Evolutionary conservation across 2,888 invertebrate species (phyloP).

Genomic region (Eupsilia transversa): DNA sequence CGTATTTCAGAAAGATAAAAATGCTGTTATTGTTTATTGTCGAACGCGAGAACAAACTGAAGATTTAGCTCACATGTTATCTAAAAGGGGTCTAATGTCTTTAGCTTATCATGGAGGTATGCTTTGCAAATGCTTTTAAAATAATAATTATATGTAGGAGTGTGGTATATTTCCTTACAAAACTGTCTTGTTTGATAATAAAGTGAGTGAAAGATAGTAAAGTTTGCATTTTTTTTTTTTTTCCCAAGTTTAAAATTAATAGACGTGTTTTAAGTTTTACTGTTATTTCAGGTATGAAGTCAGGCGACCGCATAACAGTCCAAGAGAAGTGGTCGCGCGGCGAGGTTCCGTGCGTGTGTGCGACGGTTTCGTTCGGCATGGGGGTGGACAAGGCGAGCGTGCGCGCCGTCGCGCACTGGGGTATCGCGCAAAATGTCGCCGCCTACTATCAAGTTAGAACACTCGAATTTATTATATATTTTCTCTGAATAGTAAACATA

Average conservation of each 20-base stretch:
- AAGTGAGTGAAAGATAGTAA: neutral
- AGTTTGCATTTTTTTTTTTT: neutral
- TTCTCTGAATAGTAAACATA: neutral
- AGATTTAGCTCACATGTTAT: slow-evolving; percentile 94
- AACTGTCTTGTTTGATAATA: neutral
- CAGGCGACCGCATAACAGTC: slow-evolving; percentile 93
- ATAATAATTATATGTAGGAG: slow-evolving; percentile 14
- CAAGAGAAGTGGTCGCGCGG: slow-evolving; percentile 98
- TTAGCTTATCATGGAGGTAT: slow-evolving; percentile 97
- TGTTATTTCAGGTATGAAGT: slow-evolving; percentile 91
- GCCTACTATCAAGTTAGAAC: slow-evolving; percentile 94
- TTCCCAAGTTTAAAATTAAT: neutral
- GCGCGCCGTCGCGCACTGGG: slow-evolving; percentile 99
- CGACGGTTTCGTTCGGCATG: slow-evolving; percentile 99
- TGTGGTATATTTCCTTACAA: slow-evolving; percentile 17
- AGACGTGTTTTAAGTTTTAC: neutral
- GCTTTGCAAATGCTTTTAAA: slow-evolving; percentile 37
- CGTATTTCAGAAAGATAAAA: slow-evolving; percentile 86
- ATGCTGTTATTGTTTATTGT: slow-evolving; percentile 98
- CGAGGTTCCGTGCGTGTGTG: slow-evolving; percentile 96
- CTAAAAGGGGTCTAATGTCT: slow-evolving; percentile 93
- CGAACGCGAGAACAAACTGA: slow-evolving; percentile 97
- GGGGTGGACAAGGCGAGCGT: slow-evolving; percentile 99
- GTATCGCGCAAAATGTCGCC: slow-evolving; percentile 97
- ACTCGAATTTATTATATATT: neutral